Conservation (phyloP, 2,888 invertebrate genomes). For the Xestoiulus laeticollis region DNA sequence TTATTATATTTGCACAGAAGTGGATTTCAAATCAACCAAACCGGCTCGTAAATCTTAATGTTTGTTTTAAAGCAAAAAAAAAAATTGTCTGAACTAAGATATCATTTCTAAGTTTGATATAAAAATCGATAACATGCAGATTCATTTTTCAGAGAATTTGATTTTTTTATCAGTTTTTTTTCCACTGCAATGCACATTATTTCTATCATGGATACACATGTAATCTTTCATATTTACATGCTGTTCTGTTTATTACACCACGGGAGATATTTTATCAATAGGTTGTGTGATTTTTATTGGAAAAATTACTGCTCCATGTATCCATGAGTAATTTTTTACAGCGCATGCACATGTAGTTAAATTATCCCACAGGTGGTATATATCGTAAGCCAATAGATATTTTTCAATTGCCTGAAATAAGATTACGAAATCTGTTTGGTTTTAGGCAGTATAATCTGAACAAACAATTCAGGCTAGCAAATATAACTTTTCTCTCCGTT, state of each 20-base stretch:
- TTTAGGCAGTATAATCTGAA: neutral
- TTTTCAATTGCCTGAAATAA: neutral
- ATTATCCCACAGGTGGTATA: neutral
- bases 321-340: neutral
- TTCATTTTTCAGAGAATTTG: neutral
- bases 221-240: neutral
- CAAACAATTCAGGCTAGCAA: neutral
- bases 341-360: neutral
- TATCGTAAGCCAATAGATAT: neutral
- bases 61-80: constrained; percentile 16
- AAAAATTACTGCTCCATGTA: neutral
- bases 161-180: neutral
- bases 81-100: constrained; percentile 1
- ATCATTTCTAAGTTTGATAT: constrained; percentile 25
- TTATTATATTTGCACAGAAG: constrained; percentile 4
- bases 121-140: constrained; percentile 11
- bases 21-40: neutral
- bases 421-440: neutral
- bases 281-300: neutral
- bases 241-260: neutral
- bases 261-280: neutral
- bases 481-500: neutral
- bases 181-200: neutral
- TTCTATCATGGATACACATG: neutral
- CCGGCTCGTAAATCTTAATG: neutral